Evolutionary conservation across 2,113 vertebrate species (phyloP).

Genomic region (Felis catus): DNA sequence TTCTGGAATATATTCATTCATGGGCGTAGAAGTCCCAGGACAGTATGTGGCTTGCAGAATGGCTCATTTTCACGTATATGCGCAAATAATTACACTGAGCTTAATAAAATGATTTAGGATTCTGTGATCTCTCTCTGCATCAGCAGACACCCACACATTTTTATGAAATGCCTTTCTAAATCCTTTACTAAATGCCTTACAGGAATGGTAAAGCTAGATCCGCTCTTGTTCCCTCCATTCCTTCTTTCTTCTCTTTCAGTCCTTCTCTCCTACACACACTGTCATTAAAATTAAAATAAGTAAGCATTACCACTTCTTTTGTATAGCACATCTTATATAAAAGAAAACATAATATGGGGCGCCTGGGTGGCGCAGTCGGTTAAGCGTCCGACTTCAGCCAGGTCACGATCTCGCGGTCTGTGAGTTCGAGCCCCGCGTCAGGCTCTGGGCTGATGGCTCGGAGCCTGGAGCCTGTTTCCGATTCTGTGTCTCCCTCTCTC

Average conservation of each 20-base stretch:
- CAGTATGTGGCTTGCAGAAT: neutral
- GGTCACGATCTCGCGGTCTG: no score
- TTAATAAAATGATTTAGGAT: neutral
- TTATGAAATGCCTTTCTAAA: neutral
- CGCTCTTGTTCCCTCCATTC: neutral
- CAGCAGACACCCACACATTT: neutral
- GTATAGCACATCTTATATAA: neutral
- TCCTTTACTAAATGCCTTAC: neutral
- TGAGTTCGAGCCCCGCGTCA: no score
- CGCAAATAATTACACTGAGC: neutral
- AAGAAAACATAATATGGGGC: neutral
- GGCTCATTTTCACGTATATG: neutral
- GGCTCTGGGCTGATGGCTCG: no score
- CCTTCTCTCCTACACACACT: neutral
- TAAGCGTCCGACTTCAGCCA: no score
- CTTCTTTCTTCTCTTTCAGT: neutral
- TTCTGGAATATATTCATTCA: neutral
- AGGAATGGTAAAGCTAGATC: neutral
- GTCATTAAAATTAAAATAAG: slow-evolving; percentile 44
- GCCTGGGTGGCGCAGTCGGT: no score
- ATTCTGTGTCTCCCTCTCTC: no score
- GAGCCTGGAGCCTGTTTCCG: no score
- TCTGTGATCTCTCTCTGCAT: neutral
- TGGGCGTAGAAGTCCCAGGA: neutral
- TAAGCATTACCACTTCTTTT: neutral